Evolutionary conservation across 1,140 invertebrate species (phyloP).

Genomic region (Monochamus saltuarius): DNA sequence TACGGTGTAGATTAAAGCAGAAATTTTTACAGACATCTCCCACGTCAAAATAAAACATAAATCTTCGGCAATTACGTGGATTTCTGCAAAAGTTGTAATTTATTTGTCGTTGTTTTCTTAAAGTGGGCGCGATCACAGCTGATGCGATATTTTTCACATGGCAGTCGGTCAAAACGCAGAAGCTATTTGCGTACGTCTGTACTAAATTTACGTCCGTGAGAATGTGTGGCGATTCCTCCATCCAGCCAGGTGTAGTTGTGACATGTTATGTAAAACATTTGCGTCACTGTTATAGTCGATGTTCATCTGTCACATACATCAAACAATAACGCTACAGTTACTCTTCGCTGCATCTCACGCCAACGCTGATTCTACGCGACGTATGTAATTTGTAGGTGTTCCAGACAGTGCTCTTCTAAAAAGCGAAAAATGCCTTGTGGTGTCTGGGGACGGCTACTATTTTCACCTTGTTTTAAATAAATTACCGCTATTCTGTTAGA

Average conservation of each 20-base stretch:
- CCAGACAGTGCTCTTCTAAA: not conserved
- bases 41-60: slow-evolving; percentile 34
- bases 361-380: not conserved
- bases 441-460: slow-evolving; percentile 18
- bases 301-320: slow-evolving; percentile 34
- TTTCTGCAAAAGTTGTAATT: slow-evolving; percentile 4
- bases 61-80: slow-evolving; percentile 23
- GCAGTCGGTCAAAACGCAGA: slow-evolving; percentile 19
- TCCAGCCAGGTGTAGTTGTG: slow-evolving; percentile 30
- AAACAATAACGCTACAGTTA: slow-evolving; percentile 29
- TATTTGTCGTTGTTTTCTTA: slow-evolving; percentile 13
- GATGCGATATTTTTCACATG: slow-evolving; percentile 35
- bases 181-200: slow-evolving; percentile 30
- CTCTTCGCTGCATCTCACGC: slow-evolving; percentile 18
- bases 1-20: slow-evolving; percentile 19
- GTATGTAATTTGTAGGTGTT: slow-evolving; percentile 4
- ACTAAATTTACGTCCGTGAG: slow-evolving; percentile 29
- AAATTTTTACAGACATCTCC: slow-evolving; percentile 32
- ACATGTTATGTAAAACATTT: slow-evolving; percentile 37
- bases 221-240: slow-evolving; percentile 29
- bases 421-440: not conserved
- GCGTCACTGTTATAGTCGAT: slow-evolving; percentile 29
- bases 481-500: slow-evolving; percentile 34
- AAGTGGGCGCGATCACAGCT: slow-evolving; percentile 25
- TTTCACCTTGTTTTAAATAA: slow-evolving; percentile 32